Base-by-base conservation (phyloP, 2,888 invertebrate species). In the Alitta virens region DNA sequence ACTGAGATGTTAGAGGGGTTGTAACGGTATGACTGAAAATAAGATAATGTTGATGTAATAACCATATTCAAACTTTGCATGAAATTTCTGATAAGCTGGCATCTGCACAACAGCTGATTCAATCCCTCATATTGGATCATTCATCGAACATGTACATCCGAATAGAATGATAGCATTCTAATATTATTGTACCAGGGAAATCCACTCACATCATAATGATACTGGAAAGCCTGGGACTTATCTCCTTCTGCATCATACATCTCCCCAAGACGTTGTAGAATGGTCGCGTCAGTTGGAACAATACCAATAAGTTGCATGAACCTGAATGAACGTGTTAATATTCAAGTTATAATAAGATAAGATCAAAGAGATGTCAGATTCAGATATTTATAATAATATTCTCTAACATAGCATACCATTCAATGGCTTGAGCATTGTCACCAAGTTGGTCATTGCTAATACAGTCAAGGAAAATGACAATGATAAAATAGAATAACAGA, bases 211-310 rank as follows among this genome's bases (percentile, higher is more conserved):
- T 92, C 91, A 75, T 87, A 87, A 75, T 91, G 88, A 81, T 89
- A 91, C 75, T 91, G 90, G 82, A 90, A 90, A 0, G 94, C 92
- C 78, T 91, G 91, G 73, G 92, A 91, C 71, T 92, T 89, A 83
- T 99, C 98, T 1, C 93, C 94, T 75, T 91, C 88, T 63, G 87
- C 88, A 75, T 94, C 94, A 79, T 92, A 94, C 74, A 98, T 86
- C 75, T 91, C 89, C 0, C 95, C 98, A 60, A 97, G 86, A 77
- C 92, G 91, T 74, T 91, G 89, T 54, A 96, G 87, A 54, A 96
- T 88, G 46, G 90, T 90, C 0, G 94, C 91, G 82, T 99, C 99
- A 73, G 92, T 91, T 0, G 95, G 90, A 24, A 90, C 88, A 59
- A 92, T 86, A 40, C 92, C 90, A 64, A 92, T 84, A 2, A 94